Evolutionary conservation across 37 sponge, comb jelly and placozoan genomes (phyloP), one percentile per base, ranked within the genome.

Genomic region (Chondrosia reniformis): DNA sequence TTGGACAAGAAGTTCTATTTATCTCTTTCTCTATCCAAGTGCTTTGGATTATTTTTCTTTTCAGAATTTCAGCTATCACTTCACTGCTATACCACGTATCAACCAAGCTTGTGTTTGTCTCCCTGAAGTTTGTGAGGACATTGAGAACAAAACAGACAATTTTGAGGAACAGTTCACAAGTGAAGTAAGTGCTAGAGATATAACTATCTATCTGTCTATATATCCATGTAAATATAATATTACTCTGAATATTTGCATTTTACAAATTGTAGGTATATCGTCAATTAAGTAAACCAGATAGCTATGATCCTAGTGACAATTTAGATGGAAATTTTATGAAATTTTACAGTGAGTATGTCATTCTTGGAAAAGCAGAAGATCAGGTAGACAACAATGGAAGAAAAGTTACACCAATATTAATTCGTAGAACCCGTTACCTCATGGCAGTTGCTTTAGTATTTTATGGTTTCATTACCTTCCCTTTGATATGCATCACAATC

Each of bases 21-120:
- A 69, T 25, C 72, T 69, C 0, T 44, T 69, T 3, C 15, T 69
- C 72, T 43, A 44, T 25, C 72, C 72, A 1, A 44, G 72, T 31
- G 72, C 72, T 25, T 25, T 69, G 72, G 72, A 69, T 44, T 69
- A 69, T 25, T 25, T 69, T n/a, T 69, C 72, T n/a, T 69, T 69
- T 6, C 72, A 69, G 72, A 69, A 6, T 1, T 34, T 69, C 22
- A 44, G 44, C 25, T 69, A 34, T 25, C 43, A 34, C 3, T 69
- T 69, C 43, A 69, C 72, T 43, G 72, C 72, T 44, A 69, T 69
- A 3, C 72, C 72, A 43, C 72, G 72, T n/a, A 31, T 69, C 2
- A 69, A 69, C 43, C 22, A 39, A 21, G 72, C 72, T 25, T 69
- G 72, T 44, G 42, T 69, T 25, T 69, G 72, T 6, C 13, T 69